phyloP scores from a whole-genome alignment of 2,797 vertebrate species.

The Rhadinocentrus ornatus region DNA sequence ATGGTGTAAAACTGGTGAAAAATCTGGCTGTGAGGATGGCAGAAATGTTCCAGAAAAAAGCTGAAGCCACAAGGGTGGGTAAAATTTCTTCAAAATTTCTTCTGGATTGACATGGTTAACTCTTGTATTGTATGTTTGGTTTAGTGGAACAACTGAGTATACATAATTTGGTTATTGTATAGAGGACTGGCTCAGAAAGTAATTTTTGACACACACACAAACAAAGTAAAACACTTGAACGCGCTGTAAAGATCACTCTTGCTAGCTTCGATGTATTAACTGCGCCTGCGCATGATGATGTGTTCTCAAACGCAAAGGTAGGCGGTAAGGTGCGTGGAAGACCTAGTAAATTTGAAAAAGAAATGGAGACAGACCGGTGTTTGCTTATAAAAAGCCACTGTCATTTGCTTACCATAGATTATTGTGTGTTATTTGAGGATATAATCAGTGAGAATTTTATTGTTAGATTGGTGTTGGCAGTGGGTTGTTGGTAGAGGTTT shows the following conservation, averaged over 20 bases:
- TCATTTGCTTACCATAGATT: no score
- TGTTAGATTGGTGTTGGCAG: background rate
- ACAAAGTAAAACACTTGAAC: background rate
- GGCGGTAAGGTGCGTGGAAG: background rate
- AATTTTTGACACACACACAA: background rate
- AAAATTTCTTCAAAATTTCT: background rate
- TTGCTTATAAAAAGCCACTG: no score
- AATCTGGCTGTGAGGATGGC: constrained; percentile 96
- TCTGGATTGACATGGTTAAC: background rate
- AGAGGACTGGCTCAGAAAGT: background rate
- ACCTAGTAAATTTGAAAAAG: background rate
- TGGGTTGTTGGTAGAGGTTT: background rate
- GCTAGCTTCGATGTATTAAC: no score
- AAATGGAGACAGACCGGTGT: background rate
- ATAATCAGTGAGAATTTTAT: background rate
- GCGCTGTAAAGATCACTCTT: background rate
- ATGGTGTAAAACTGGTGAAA: constrained; percentile 94
- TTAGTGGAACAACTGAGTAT: background rate
- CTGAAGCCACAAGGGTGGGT: constrained; percentile 93
- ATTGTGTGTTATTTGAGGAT: background rate
- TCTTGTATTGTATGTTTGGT: background rate
- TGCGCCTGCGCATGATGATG: no score
- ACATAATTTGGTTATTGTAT: background rate
- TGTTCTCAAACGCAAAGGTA: no score
- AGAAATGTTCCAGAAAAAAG: constrained; percentile 95